Evolutionary conservation across 2,888 invertebrate species (phyloP), one percentile per base, ranked within the genome.

Genomic region (Vanessa cardui): DNA sequence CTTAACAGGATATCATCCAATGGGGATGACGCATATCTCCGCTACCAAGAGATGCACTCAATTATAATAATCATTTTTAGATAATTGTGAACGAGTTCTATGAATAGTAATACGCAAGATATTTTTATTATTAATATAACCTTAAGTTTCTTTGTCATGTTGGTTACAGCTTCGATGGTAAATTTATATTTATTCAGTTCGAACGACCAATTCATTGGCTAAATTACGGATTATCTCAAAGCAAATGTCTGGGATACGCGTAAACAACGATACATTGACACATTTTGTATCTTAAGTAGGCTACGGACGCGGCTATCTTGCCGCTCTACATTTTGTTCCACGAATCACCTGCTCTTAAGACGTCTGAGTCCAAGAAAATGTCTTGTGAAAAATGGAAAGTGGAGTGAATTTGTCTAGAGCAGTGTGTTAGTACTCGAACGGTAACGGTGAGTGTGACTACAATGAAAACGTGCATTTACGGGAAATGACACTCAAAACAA

Each of bases 361-460:
- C 81, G 84, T 82, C 81, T 80, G 78, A 79, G 81, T 84, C 80
- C 77, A 83, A 89, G 85, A 86, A 89, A 89, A 90, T 87, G 81
- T 83, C 84, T 81, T 82, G 83, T 85, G 89, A 88, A 91, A 91
- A 92, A 91, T 90, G 89, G 90, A 92, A 92, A 92, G 91, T 91
- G 90, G 88, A 89, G 86, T 89, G 81, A 86, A 88, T 89, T 89
- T 82, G 88, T 87, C 85, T 86, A 87, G 86, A 80, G 82, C 86
- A 88, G 86, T 88, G 81, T 86, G 87, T 85, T 87, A 85, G 82
- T 82, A 83, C 84, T 82, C 82, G 80, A 83, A 78, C 78, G 78
- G 75, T 87, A 87, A 87, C 88, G 85, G 86, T 80, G 80, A 78
- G 76, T 76, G 81, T 80, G 80, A 77, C 73, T 78, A 78, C 78